Conservation (phyloP, 2,113 vertebrate species). For the Festucalex cinctus region DNA sequence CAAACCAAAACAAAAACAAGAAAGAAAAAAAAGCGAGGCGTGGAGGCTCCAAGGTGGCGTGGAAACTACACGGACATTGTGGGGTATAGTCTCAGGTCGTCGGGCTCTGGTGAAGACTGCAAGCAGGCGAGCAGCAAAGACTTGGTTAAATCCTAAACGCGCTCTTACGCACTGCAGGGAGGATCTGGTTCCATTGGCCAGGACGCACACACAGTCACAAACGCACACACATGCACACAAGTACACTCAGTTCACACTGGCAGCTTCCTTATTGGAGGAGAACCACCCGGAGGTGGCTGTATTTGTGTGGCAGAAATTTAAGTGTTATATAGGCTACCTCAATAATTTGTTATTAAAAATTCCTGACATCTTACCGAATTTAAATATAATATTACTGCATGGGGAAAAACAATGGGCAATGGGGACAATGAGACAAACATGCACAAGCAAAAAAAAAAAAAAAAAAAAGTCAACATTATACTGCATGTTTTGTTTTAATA, state of each 20-base stretch:
- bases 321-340: slow-evolving; percentile 7
- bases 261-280: slow-evolving; percentile 77
- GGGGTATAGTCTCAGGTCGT: slow-evolving; percentile 60
- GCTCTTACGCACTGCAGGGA: slow-evolving; percentile 99
- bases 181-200: slow-evolving; percentile 99
- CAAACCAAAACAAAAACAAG: background rate
- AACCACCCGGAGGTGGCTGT: slow-evolving; percentile 55
- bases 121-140: slow-evolving; percentile 89
- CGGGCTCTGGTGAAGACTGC: slow-evolving; percentile 86
- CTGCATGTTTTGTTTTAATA: background rate
- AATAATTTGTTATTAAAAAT: background rate
- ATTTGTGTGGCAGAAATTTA: slow-evolving; percentile 52
- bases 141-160: slow-evolving; percentile 99
- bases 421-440: background rate
- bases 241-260: slow-evolving; percentile 91
- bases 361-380: no score
- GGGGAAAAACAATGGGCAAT: background rate
- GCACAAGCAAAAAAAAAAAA: background rate
- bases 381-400: background rate
- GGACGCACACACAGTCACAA: slow-evolving; percentile 78
- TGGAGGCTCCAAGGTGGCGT: slow-evolving; percentile 56
- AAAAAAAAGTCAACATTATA: background rate
- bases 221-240: slow-evolving; percentile 75
- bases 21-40: slow-evolving; percentile 32
- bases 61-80: slow-evolving; percentile 69